Conservation (phyloP, 2,888 invertebrate species). For the Penaeus monodon region DNA sequence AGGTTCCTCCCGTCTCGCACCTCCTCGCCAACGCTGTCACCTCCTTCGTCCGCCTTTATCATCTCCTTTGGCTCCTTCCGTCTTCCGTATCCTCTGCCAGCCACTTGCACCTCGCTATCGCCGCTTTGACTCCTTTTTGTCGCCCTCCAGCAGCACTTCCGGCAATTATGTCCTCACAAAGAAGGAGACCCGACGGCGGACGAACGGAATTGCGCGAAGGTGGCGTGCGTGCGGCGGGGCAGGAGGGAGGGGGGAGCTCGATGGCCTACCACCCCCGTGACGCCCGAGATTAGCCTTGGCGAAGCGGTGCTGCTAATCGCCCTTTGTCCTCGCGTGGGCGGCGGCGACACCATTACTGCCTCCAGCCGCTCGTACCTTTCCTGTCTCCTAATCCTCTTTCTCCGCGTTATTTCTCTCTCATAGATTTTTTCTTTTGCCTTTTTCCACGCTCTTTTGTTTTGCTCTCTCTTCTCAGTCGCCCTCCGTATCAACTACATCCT, state of each 20-base stretch:
- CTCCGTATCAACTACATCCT: neutral
- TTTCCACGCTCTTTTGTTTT: neutral
- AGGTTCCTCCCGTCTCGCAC: neutral
- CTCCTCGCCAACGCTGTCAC: neutral
- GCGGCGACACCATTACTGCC: neutral
- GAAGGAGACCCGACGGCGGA: too few species aligned
- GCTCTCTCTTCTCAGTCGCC: neutral
- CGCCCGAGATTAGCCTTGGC: too few species aligned
- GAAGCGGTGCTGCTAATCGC: neutral
- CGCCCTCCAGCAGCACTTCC: constrained; percentile 2
- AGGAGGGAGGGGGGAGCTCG: too few species aligned
- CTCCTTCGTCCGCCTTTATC: neutral
- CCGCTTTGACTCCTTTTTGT: neutral
- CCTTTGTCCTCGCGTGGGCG: constrained; percentile 8
- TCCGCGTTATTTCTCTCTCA: neutral
- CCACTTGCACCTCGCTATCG: neutral
- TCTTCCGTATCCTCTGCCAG: neutral
- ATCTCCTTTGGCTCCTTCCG: neutral
- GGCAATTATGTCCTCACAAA: neutral
- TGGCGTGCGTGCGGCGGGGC: too few species aligned
- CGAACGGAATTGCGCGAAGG: too few species aligned
- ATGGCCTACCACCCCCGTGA: too few species aligned
- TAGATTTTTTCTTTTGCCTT: neutral
- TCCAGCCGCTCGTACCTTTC: neutral
- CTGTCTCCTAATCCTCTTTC: neutral